Conservation (phyloP, 2,113 vertebrate genomes). For the Perognathus longimembris region DNA sequence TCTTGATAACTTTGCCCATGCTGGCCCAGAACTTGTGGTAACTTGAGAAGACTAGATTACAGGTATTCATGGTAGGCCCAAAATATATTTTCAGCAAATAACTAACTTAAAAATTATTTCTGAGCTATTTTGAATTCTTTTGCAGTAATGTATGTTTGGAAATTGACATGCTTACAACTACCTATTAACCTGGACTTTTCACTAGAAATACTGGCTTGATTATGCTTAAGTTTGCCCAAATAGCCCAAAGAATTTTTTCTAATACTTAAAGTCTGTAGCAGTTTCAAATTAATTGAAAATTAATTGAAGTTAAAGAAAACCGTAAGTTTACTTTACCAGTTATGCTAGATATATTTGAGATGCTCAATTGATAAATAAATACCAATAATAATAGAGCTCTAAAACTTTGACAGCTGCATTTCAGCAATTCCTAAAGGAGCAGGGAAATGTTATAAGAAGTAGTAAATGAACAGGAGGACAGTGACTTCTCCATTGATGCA, state of each 20-base stretch:
- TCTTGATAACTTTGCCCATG: no score
- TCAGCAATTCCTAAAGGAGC: background rate
- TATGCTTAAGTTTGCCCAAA: background rate
- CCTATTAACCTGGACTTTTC: background rate
- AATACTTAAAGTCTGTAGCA: background rate
- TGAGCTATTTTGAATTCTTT: background rate
- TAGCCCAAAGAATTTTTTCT: background rate
- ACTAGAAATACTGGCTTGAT: background rate
- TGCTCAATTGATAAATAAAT: no score
- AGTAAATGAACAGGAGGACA: background rate
- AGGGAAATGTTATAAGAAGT: background rate
- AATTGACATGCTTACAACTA: background rate
- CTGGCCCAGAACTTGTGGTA: no score
- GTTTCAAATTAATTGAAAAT: background rate
- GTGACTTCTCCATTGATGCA: background rate
- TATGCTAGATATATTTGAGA: background rate
- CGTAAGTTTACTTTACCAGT: background rate
- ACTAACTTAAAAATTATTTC: background rate
- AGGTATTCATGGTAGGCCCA: no score
- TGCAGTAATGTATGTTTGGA: background rate
- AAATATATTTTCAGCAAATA: background rate
- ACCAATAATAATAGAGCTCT: no score
- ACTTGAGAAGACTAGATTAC: no score
- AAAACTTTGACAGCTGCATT: fast-evolving
- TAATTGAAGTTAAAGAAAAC: background rate